Evolutionary conservation across 2,797 vertebrate species (phyloP), one percentile per base, ranked within the genome.

Genomic region (Nannoperca australis): DNA sequence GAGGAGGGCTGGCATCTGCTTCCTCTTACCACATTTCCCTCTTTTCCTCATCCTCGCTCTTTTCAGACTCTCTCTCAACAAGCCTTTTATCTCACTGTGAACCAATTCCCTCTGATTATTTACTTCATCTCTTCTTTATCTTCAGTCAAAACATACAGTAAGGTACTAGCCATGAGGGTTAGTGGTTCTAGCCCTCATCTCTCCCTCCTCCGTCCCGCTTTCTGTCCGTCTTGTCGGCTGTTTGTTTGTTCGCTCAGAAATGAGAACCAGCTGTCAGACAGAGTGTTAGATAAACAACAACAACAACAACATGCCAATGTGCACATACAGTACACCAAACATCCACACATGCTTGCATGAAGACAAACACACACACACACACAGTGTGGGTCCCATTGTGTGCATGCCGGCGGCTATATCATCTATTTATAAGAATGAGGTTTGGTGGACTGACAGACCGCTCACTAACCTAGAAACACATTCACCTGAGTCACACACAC

Each of bases 191-290:
- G 12, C 79, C 82, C 70, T 49, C 0, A 6, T 47, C 22, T 32
- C 54, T 78, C 69, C 34, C 62, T 71, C 58, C 44, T 58, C 73
- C 64, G 18, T 44, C 55, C 24, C 18, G 18, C 62, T 74, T 62
- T 86, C 71, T 78, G 83, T 84, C 82, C 77, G 62, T 82, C 82
- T 78, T 60, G 60, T 85, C 70, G 81, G 78, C 84, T 85, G 89
- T 91, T 91, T 92, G 85, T 75, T 90, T 92, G 85, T 75, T 90
- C 70, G 1, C 84, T 85, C 79, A 80, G 69, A 89, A 93, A 97
- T 95, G 95, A 97, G 96, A 97, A 98, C 96, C 97, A 98, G 97
- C 96, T 98, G 97, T 95, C 96, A 96, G 95, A 94, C 95, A 95
- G 96, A 96, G 96, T 95, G 82, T 84, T 88, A 87, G 87, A 81